Evolutionary conservation across 2,888 invertebrate species (phyloP).

Genomic region (Linyphia triangularis): DNA sequence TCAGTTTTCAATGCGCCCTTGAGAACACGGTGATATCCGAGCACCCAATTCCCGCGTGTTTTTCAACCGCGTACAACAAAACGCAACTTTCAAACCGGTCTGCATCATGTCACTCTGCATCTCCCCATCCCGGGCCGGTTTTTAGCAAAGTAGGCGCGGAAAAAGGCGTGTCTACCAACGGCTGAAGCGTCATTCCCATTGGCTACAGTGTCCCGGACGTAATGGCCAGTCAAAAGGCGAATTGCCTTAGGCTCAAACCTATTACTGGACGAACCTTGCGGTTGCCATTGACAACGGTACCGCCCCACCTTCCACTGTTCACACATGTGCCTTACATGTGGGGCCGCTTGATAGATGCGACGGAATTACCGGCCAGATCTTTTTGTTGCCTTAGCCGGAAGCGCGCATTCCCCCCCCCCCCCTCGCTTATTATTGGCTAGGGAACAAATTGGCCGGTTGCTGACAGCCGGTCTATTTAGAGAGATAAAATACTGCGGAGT

Average conservation of each 20-base stretch:
- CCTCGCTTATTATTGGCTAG: constrained; percentile 39
- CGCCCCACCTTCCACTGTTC: constrained; percentile 29
- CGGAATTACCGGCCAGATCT: not conserved
- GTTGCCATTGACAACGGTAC: constrained; percentile 50
- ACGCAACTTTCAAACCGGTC: no score
- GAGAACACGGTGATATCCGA: no score
- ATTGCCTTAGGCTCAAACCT: constrained; percentile 40
- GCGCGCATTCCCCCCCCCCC: constrained; percentile 25
- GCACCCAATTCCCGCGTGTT: no score
- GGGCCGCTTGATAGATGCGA: constrained; percentile 24
- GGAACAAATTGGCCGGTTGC: constrained; percentile 22
- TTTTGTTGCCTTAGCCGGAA: constrained; percentile 28
- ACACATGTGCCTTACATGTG: not conserved
- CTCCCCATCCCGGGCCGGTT: no score
- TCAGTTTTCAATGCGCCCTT: no score
- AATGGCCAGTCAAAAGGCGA: constrained; percentile 56
- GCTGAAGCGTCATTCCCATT: constrained; percentile 53
- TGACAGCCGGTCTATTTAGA: constrained; percentile 32
- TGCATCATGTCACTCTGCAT: no score
- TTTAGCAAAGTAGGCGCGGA: constrained; percentile 42
- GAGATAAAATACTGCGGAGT: constrained; percentile 1
- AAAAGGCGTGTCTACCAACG: constrained; percentile 56
- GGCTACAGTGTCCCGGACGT: constrained; percentile 60
- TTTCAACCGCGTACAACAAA: no score
- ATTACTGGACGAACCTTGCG: constrained; percentile 48